Evolutionary conservation across 2,113 vertebrate species (phyloP).

Genomic region (Lagopus muta): DNA sequence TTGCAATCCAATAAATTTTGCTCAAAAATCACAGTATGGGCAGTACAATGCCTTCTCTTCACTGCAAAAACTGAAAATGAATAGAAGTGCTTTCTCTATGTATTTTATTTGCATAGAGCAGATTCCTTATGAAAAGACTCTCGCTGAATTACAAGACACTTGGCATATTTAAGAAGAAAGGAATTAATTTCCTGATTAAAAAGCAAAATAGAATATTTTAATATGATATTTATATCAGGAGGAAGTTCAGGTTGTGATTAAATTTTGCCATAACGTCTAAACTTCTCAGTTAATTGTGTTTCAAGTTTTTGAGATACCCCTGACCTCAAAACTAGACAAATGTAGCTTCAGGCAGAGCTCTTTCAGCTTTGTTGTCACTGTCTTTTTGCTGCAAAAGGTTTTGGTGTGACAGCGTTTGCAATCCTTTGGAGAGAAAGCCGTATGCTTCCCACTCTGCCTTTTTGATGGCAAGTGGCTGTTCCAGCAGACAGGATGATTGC

Average conservation of each 20-base stretch:
- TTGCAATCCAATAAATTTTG: neutral
- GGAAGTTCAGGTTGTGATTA: neutral
- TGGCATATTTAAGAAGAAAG: neutral
- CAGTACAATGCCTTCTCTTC: neutral
- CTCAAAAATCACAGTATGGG: neutral
- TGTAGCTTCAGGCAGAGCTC: neutral
- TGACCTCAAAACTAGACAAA: slow-evolving; percentile 24
- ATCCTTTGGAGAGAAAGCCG: slow-evolving; percentile 7
- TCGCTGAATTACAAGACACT: neutral
- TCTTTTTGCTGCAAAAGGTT: slow-evolving; percentile 32
- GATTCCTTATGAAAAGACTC: neutral
- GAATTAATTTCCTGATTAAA: neutral
- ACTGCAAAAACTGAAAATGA: neutral
- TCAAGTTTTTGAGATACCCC: neutral
- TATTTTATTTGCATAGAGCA: neutral
- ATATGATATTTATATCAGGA: neutral
- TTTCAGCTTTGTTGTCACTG: slow-evolving; percentile 11
- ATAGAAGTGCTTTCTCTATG: neutral
- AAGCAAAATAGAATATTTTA: neutral
- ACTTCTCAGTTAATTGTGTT: neutral
- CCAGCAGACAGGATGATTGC: slow-evolving; percentile 5
- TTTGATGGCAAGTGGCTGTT: neutral
- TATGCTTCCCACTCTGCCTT: neutral
- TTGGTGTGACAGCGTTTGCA: slow-evolving; percentile 6
- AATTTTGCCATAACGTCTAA: neutral